Percentiles rank a stretch among this genome's conserved stretches.
Evolutionary conservation across 64 coral and sea anemone genomes (phyloP).

Genomic region (Dendrophyllia cribrosa): DNA sequence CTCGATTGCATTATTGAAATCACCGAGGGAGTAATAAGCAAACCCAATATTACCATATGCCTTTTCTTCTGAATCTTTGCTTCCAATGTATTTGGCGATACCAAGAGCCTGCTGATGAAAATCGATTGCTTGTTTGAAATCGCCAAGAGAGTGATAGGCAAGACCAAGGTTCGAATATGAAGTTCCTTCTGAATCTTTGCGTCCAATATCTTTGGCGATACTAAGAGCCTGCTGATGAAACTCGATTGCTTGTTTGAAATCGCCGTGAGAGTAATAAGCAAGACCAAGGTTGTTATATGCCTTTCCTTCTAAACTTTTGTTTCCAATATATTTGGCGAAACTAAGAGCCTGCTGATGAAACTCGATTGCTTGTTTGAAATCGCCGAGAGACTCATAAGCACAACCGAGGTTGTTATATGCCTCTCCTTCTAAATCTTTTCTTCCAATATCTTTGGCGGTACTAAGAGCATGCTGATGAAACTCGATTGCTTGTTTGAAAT

Average conservation of each 20-base stretch:
- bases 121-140: no score
- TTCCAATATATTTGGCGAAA: background rate
- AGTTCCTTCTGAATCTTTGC: no score
- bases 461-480: background rate
- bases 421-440: slow-evolving; percentile 14
- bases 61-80: background rate
- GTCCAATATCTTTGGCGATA: no score
- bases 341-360: background rate
- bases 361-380: slow-evolving; percentile 5
- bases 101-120: no score
- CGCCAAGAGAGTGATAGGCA: no score
- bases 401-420: no score
- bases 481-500: background rate
- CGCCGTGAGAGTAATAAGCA: background rate
- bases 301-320: background rate
- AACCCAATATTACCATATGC: background rate
- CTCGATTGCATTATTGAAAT: background rate
- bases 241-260: background rate
- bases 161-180: no score
- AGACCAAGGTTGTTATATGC: background rate
- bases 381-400: background rate
- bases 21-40: background rate
- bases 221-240: no score
- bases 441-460: background rate
- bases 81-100: no score